Base-by-base conservation (phyloP, 2,888 invertebrate genomes). In the Drosophila borborema region DNA sequence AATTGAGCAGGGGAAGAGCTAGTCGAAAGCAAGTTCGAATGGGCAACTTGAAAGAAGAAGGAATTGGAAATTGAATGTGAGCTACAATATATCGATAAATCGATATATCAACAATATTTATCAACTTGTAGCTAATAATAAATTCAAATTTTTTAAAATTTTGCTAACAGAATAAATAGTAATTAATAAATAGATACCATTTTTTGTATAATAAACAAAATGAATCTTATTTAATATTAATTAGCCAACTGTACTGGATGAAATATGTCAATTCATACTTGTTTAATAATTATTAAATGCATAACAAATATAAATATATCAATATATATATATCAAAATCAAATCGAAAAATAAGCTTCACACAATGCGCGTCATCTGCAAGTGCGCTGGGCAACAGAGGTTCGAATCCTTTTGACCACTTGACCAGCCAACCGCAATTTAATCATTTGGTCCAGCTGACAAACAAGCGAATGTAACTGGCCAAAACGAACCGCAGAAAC, bases 391-490 rank as follows among this genome's bases (percentile, higher is more conserved):
- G 0, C 51, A 40, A 12, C 20, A 28, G 49, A 54, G 40, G 8
- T 40, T 12, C 62, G 20, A 61, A 80, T 70, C 66, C 41, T 56
- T 58, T 75, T 76, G 76, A 72, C 78, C 70, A 64, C 59, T 72
- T 77, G 68, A 73, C 71, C 59, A 71, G 55, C 28, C 41, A 66
- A 76, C 82, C 86, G 62, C 86, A 86, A 87, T 87, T 81, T 79
- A 85, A 89, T 87, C 89, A 85, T 81, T 81, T 51, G 49, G 72
- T 55, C 75, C 51, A 65, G 60, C 62, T 69, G 69, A 74, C 74
- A 82, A 79, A 77, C 51, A 76, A 63, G 41, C 68, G 51, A 4
- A 14, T 49, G 49, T 58, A 65, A 60, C 61, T 65, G 63, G 64
- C 55, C 45, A 58, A 68, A 71, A 67, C 66, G 40, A 74, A 76